Percentiles rank a stretch among this genome's conserved stretches.
phyloP scores from a whole-genome alignment of 1,140 invertebrate species.

The Drosophila paulistorum region DNA sequence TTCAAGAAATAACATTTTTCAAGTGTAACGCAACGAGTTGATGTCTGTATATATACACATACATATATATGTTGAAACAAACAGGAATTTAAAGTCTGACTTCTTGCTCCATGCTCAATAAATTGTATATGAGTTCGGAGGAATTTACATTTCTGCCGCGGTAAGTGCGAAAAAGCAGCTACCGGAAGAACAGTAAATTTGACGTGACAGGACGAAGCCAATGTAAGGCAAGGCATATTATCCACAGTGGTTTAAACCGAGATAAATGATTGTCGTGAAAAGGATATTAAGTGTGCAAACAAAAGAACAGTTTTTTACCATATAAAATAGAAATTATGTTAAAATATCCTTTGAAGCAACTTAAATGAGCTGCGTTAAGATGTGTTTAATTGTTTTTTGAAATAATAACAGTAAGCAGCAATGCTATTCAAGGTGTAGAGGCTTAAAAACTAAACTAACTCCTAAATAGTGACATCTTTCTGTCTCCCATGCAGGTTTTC shows the following conservation, averaged over 20 bases:
- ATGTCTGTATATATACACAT: constrained; percentile 9
- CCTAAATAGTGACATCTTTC: too few species aligned
- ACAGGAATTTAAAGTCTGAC: constrained; percentile 50
- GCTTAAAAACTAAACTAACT: too few species aligned
- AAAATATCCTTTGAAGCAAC: too few species aligned
- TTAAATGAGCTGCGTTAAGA: too few species aligned
- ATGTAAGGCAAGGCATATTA: constrained; percentile 45
- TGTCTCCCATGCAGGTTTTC: too few species aligned
- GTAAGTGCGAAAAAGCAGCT: constrained; percentile 40
- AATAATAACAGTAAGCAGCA: too few species aligned
- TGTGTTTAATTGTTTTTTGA: too few species aligned
- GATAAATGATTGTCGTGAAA: background rate
- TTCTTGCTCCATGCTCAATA: constrained; percentile 53
- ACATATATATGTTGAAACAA: constrained; percentile 30
- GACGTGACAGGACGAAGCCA: constrained; percentile 44
- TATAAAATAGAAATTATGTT: too few species aligned
- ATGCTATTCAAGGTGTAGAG: too few species aligned
- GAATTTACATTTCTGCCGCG: constrained; percentile 70
- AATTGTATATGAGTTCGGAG: constrained; percentile 69
- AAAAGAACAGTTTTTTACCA: too few species aligned
- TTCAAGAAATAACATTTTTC: background rate
- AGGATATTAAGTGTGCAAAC: background rate
- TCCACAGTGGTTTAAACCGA: constrained; percentile 11
- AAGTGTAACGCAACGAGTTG: too few species aligned
- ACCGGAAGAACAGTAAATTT: constrained; percentile 36